Evolutionary conservation across 2,888 invertebrate genomes (phyloP).

Genomic region (Platycnemis pennipes): DNA sequence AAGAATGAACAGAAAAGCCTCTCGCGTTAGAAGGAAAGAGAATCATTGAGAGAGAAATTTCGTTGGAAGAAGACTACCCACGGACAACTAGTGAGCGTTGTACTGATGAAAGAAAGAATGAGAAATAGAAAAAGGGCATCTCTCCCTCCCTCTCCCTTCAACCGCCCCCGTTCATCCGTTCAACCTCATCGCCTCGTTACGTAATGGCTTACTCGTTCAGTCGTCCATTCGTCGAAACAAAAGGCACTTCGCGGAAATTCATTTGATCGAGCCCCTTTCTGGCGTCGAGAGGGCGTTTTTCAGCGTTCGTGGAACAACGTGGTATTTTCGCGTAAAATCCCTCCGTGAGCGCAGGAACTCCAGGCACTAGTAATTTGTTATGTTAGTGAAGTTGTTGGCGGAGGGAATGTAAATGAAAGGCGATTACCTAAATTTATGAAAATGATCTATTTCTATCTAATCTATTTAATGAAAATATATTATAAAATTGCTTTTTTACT

Average conservation of each 20-base stretch:
- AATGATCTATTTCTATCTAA: too few species aligned
- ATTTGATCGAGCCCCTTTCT: not conserved
- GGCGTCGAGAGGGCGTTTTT: not conserved
- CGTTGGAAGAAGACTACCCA: not conserved
- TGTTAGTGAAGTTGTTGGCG: not conserved
- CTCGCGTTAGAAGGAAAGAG: not conserved
- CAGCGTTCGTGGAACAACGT: not conserved
- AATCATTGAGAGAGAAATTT: not conserved
- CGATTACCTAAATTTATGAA: not conserved
- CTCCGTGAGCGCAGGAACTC: not conserved
- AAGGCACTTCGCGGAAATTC: not conserved
- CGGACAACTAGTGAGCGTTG: not conserved
- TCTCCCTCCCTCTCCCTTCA: not conserved
- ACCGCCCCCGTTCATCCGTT: not conserved
- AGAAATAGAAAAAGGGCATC: not conserved
- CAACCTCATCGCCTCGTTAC: constrained; percentile 3
- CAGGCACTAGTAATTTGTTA: not conserved
- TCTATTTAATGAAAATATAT: too few species aligned
- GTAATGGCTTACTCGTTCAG: constrained; percentile 10
- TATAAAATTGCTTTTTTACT: too few species aligned
- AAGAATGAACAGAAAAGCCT: not conserved
- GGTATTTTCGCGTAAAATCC: not conserved
- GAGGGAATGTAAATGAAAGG: not conserved
- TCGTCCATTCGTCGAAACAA: not conserved
- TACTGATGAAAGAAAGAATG: not conserved